Evolutionary conservation across 1,140 invertebrate species (phyloP).

Genomic region (Pseudobourletiella spinata): DNA sequence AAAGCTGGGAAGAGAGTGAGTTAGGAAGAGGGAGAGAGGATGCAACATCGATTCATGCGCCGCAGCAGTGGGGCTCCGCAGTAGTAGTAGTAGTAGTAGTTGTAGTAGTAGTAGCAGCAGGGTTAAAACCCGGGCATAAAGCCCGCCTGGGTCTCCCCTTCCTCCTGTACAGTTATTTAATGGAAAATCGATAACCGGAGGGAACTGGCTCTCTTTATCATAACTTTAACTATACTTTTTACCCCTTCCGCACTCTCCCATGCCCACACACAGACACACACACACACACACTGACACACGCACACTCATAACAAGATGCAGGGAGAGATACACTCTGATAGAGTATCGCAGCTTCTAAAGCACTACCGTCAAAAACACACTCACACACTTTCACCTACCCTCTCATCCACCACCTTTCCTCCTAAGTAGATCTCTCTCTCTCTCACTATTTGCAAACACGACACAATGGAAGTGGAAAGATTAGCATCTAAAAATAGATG

Average conservation of each 20-base stretch:
- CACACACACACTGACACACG: background rate
- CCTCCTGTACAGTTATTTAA: constrained; percentile 16
- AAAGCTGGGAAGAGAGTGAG: background rate
- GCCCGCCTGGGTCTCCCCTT: constrained; percentile 15
- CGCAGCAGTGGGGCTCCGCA: background rate
- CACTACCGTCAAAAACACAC: too few species aligned
- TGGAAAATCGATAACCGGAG: constrained; percentile 22
- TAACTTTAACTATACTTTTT: constrained; percentile 10
- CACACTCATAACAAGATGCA: too few species aligned
- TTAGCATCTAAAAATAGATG: too few species aligned
- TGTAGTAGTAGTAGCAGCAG: background rate
- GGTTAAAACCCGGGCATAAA: constrained; percentile 9
- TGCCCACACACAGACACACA: background rate
- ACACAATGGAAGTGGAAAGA: too few species aligned
- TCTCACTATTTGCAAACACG: too few species aligned
- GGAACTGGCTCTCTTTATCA: constrained; percentile 17
- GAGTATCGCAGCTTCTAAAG: too few species aligned
- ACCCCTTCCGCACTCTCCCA: background rate
- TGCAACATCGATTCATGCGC: constrained; percentile 7
- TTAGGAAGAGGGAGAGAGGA: background rate
- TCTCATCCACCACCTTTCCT: too few species aligned
- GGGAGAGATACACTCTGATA: too few species aligned
- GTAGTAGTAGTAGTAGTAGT: background rate
- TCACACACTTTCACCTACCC: too few species aligned
- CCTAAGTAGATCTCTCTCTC: too few species aligned